A percentile compares a stretch with the other conserved stretches of the same genome.
Conservation (phyloP, 2,113 vertebrate species). For the Ranitomeya imitator region DNA sequence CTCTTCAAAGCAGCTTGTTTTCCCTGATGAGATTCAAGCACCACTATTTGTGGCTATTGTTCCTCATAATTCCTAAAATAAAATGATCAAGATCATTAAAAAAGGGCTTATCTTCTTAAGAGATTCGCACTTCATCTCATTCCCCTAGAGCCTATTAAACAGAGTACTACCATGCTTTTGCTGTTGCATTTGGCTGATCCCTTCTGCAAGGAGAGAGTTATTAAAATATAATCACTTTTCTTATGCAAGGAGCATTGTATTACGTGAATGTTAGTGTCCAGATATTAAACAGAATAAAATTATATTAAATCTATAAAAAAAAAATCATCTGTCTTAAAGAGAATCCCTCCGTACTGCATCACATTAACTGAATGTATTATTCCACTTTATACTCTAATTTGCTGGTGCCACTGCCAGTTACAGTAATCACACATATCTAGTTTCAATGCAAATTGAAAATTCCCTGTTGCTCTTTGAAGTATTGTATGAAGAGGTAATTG, state of each 20-base stretch:
- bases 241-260: not conserved
- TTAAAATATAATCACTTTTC: conserved; percentile 24
- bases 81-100: conserved; percentile 57
- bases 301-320: not conserved
- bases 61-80: conserved; percentile 55
- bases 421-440: too few species aligned
- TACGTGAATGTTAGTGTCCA: not conserved
- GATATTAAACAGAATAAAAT: not conserved
- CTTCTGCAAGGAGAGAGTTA: conserved; percentile 18
- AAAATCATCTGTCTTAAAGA: not conserved
- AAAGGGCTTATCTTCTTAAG: conserved; percentile 55
- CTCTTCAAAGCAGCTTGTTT: conserved; percentile 55
- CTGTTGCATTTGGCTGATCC: conserved; percentile 32
- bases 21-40: conserved; percentile 56
- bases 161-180: conserved; percentile 42
- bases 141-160: conserved; percentile 51
- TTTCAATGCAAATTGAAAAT: too few species aligned
- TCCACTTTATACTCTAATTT: not conserved
- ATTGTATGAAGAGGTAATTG: too few species aligned
- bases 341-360: not conserved
- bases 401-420: not conserved
- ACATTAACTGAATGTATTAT: not conserved
- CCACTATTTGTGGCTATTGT: conserved; percentile 56
- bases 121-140: conserved; percentile 48
- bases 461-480: too few species aligned